Conservation (phyloP, 2,888 invertebrate species). For the Platycheirus albimanus region DNA sequence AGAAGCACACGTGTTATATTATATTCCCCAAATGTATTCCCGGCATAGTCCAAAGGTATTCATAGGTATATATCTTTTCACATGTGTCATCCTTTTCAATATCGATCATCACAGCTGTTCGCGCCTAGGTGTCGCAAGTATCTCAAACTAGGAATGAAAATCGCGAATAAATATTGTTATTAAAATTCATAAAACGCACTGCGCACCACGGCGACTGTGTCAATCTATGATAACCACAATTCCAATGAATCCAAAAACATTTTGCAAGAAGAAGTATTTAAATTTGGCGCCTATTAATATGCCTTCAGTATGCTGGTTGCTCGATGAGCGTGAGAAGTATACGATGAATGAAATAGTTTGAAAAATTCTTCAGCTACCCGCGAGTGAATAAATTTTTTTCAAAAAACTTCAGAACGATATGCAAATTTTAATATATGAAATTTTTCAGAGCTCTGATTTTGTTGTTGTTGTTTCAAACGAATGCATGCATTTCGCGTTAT, state of each 20-base stretch:
- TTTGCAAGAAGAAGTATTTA: conserved; percentile 47
- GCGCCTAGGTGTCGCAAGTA: conserved; percentile 55
- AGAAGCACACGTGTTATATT: conserved; percentile 17
- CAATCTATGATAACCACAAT: conserved; percentile 62
- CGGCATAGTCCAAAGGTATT: background rate
- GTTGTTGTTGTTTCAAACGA: background rate
- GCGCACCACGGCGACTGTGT: conserved; percentile 60
- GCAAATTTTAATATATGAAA: conserved; percentile 54
- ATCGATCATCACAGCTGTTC: conserved; percentile 50
- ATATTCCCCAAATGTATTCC: background rate
- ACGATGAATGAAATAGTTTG: conserved; percentile 57
- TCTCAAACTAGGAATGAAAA: background rate
- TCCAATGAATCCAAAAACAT: conserved; percentile 48
- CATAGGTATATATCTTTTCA: conserved; percentile 21
- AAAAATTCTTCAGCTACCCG: background rate
- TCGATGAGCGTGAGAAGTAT: conserved; percentile 60
- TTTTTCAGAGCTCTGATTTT: conserved; percentile 8
- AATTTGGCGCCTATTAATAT: conserved; percentile 68
- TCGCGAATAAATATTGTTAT: conserved; percentile 14
- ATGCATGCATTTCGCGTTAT: conserved; percentile 34
- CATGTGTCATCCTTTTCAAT: conserved; percentile 52
- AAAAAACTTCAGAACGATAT: conserved; percentile 27
- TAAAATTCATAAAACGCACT: conserved; percentile 55
- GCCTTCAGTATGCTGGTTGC: conserved; percentile 19
- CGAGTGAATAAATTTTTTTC: conserved; percentile 13